A percentile compares a stretch with the other conserved stretches of the same genome.
Evolutionary conservation across 1,140 invertebrate species (phyloP).

Genomic region (Drosophila eugracilis): DNA sequence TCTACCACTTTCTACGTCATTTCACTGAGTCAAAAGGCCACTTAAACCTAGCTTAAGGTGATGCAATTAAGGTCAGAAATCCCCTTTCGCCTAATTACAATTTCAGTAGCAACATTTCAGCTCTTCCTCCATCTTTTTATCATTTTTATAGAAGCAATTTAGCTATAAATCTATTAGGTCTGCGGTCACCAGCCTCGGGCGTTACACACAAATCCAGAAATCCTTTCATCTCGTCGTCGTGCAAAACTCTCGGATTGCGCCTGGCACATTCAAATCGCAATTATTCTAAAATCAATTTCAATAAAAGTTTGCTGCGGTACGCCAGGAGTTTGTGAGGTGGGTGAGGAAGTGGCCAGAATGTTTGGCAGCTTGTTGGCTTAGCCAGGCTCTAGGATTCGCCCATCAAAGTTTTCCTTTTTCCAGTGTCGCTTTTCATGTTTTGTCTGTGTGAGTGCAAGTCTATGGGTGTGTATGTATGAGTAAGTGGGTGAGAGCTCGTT

Average conservation of each 20-base stretch:
- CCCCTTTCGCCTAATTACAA: slow-evolving; percentile 48
- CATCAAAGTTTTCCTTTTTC: slow-evolving; percentile 64
- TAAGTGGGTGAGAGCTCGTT: slow-evolving; percentile 63
- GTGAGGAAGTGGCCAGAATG: slow-evolving; percentile 30
- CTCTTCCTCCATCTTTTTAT: slow-evolving; percentile 18
- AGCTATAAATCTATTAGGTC: slow-evolving; percentile 73
- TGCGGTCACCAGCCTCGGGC: slow-evolving; percentile 37
- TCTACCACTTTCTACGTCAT: too few relatives aligned
- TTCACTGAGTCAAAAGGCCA: too few relatives aligned
- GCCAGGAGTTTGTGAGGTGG: slow-evolving; percentile 1
- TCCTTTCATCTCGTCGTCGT: slow-evolving; percentile 35
- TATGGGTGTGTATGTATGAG: background rate
- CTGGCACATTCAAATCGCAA: slow-evolving; percentile 72
- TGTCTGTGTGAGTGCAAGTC: slow-evolving; percentile 33
- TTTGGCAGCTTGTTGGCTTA: slow-evolving; percentile 78
- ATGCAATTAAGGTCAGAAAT: slow-evolving; percentile 17
- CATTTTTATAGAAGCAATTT: slow-evolving; percentile 50
- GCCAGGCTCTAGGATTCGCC: slow-evolving; percentile 42
- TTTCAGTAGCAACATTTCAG: slow-evolving; percentile 32
- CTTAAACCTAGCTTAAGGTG: slow-evolving; percentile 7
- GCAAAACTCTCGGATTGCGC: slow-evolving; percentile 10
- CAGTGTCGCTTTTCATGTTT: slow-evolving; percentile 51
- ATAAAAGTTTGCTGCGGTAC: slow-evolving; percentile 66
- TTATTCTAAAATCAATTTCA: slow-evolving; percentile 82
- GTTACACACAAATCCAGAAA: slow-evolving; percentile 30